Evolutionary conservation across 2,797 vertebrate genomes (phyloP).

Genomic region (Pteronotus mesoamericanus): DNA sequence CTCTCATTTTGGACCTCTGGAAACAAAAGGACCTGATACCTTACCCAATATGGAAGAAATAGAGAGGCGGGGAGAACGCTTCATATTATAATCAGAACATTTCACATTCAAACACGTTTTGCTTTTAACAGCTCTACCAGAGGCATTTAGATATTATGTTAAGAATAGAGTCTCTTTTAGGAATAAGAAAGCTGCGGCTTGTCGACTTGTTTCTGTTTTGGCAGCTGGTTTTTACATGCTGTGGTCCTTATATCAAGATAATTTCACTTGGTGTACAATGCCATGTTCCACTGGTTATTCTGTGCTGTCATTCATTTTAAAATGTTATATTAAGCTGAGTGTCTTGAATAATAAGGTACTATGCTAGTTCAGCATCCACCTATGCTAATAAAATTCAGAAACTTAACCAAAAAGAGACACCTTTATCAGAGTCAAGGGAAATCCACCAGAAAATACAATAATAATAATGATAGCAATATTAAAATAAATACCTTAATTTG

Average conservation of each 20-base stretch:
- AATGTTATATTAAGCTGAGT: background rate
- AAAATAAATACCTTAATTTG: constrained; percentile 9
- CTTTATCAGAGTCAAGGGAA: constrained; percentile 12
- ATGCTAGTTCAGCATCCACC: background rate
- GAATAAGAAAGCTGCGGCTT: background rate
- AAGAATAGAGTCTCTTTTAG: constrained; percentile 32
- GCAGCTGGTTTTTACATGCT: constrained; percentile 45
- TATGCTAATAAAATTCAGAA: background rate
- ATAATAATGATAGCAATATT: background rate
- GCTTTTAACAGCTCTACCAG: background rate
- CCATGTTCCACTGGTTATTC: background rate
- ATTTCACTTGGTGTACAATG: background rate
- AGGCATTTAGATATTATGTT: background rate
- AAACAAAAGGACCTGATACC: constrained; percentile 69
- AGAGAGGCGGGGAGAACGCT: constrained; percentile 29
- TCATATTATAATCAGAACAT: constrained; percentile 38
- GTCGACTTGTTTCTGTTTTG: constrained; percentile 49
- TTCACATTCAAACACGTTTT: background rate
- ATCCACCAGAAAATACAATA: background rate
- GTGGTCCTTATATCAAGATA: constrained; percentile 27
- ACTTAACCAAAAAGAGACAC: constrained; percentile 43
- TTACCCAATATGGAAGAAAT: background rate
- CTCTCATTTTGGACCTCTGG: constrained; percentile 69
- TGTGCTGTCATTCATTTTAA: background rate
- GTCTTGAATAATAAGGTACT: background rate